These are phyloP conservation scores for Stenodema calcarata DNA, from an alignment of 2,888 invertebrate genomes.

Conservation along the genomic window DNA sequence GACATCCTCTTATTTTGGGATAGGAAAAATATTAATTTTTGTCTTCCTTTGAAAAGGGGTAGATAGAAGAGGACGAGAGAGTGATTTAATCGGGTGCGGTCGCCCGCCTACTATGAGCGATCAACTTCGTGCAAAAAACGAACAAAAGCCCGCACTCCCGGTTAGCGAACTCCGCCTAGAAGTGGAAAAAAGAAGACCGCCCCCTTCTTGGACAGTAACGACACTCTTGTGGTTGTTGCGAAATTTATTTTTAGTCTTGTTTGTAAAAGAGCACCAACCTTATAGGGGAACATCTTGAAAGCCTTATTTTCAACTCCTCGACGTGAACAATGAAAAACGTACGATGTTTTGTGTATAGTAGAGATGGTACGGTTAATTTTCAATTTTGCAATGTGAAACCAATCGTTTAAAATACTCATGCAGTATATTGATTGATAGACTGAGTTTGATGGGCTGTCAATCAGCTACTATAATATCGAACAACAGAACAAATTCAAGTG, in stretches of 20 bases:
- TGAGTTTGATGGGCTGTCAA: too few species aligned
- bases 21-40: not conserved
- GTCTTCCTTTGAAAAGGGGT: not conserved
- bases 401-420: too few species aligned
- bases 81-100: not conserved
- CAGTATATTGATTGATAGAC: too few species aligned
- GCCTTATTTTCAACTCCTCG: not conserved
- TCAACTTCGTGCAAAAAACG: not conserved
- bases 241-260: not conserved
- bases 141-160: not conserved
- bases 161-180: conserved; percentile 1
- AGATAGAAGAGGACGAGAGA: not conserved
- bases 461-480: too few species aligned
- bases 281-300: not conserved
- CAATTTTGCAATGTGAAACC: too few species aligned
- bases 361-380: too few species aligned
- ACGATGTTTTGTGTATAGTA: too few species aligned
- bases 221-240: not conserved
- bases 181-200: not conserved
- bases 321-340: too few species aligned
- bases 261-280: not conserved
- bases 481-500: too few species aligned
- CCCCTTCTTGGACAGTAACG: not conserved
- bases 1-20: not conserved
- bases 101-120: not conserved